Evolutionary conservation across 2,113 vertebrate genomes (phyloP), one percentile per base, ranked within the genome.

Genomic region (Chroicocephalus ridibundus): DNA sequence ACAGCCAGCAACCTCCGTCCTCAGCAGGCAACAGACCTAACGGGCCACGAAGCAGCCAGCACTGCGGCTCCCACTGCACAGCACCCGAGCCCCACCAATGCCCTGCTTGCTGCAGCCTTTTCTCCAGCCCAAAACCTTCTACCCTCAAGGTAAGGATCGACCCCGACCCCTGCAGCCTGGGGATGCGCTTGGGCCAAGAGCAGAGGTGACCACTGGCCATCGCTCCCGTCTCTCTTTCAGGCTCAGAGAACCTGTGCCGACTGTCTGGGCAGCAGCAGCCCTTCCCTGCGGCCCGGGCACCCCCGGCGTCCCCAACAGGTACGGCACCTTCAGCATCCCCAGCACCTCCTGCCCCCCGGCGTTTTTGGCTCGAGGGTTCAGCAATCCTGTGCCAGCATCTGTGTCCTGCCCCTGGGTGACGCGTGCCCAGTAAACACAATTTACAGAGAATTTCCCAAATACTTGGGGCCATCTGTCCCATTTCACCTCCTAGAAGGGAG

Each of bases 181-280:
- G 27, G 32, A 15, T 1, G 3, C 32, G 21, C 49, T 5, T 25
- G 26, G 19, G 6, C 22, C 11, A 24, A 66, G 29, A 27, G 12
- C 2, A 2, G 40, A 62, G 27, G 22, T 36, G 21, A 49, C 27
- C 3, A 3, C 5, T 4, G 6, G 40, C 3, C 1, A 44, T 17
- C 9, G 3, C 27, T 44, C 62, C 29, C 21, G 3, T 46, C n/a
- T 14, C 36, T 68, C 8, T 88, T 40, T 13, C 96, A 97, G 97
- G 88, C 21, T 58, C 90, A 11, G 38, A 47, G 2, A 94, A 34
- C 36, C 70, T 49, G 6, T 92, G 57, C 27, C 91, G 62, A 6
- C 38, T 58, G 17, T n/a, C 49, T 14, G 25, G 44, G 49, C 72
- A 36, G 20, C 81, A 97, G 64, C 93, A 95, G 62, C 92, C 94